A percentile compares a stretch with the other conserved stretches of the same genome.
Conservation (phyloP, 2,797 vertebrate species). For the Garrulus glandarius region DNA sequence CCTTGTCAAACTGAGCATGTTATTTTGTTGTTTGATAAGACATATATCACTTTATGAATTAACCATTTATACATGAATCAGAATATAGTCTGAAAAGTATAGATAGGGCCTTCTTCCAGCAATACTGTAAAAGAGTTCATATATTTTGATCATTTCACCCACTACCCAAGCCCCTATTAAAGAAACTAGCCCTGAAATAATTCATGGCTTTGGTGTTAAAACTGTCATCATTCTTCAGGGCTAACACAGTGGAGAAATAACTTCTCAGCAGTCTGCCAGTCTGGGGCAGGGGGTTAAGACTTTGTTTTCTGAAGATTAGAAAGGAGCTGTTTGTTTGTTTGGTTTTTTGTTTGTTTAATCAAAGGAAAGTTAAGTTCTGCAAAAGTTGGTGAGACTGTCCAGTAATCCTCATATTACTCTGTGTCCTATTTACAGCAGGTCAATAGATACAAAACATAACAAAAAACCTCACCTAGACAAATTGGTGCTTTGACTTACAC, state of each 20-base stretch:
- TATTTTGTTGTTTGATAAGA: constrained; percentile 42
- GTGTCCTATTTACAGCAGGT: not conserved
- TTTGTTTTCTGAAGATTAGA: not conserved
- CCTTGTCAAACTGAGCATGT: constrained; percentile 31
- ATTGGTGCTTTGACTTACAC: not conserved
- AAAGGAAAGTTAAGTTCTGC: not conserved
- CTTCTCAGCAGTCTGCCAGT: not conserved
- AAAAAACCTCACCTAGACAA: not conserved
- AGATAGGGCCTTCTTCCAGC: not conserved
- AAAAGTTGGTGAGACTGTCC: not conserved
- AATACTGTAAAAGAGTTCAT: not conserved
- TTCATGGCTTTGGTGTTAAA: constrained; percentile 5
- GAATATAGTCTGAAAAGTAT: not conserved
- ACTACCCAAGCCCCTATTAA: not conserved
- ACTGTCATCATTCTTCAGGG: not conserved
- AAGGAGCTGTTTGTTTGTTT: not conserved
- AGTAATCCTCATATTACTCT: not conserved
- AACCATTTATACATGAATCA: constrained; percentile 21
- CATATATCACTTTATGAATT: constrained; percentile 32
- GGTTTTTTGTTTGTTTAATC: not conserved
- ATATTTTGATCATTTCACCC: not conserved
- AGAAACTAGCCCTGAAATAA: not conserved
- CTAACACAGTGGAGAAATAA: not conserved
- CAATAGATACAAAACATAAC: not conserved
- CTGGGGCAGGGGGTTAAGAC: not conserved